Percentiles rank a stretch among this genome's conserved stretches.
These are phyloP conservation scores for Mionectes macconnelli DNA, from an alignment of 2,113 vertebrate genomes.

Conservation along the genomic window DNA sequence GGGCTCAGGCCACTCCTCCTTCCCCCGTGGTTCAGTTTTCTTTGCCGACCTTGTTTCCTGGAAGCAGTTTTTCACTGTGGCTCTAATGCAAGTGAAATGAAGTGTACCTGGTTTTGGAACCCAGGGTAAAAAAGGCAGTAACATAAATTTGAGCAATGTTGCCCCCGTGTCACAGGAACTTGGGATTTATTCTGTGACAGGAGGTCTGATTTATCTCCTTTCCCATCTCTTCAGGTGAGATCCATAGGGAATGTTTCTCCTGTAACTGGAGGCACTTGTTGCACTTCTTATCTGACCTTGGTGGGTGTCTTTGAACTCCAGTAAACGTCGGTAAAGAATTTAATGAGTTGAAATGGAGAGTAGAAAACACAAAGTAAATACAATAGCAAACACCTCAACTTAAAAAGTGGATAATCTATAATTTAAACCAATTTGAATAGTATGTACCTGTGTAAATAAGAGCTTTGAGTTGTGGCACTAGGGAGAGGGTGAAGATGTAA, in stretches of 20 bases:
- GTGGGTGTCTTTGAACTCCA: background rate
- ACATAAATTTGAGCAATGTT: too few species aligned
- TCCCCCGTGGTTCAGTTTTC: background rate
- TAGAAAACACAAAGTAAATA: background rate
- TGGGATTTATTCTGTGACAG: fast-evolving
- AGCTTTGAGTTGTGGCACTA: background rate
- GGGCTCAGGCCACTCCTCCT: background rate
- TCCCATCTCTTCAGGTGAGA: background rate
- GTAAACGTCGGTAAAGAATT: background rate
- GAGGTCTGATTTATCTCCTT: background rate
- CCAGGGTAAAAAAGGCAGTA: too few species aligned
- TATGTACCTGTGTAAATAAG: background rate
- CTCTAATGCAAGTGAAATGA: background rate
- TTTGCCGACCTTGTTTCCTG: background rate
- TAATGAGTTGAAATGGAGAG: background rate
- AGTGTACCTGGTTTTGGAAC: background rate
- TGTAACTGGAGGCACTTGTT: background rate
- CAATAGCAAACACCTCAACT: fast-evolving
- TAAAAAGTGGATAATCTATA: background rate
- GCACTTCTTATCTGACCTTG: background rate
- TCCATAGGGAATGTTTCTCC: background rate
- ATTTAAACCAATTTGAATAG: background rate
- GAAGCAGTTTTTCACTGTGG: background rate
- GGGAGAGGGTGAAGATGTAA: background rate
- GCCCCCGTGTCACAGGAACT: background rate